Percentiles rank a stretch among this genome's conserved stretches.
Evolutionary conservation across 2,113 vertebrate genomes (phyloP).

Genomic region (Gasterosteus nipponicus): DNA sequence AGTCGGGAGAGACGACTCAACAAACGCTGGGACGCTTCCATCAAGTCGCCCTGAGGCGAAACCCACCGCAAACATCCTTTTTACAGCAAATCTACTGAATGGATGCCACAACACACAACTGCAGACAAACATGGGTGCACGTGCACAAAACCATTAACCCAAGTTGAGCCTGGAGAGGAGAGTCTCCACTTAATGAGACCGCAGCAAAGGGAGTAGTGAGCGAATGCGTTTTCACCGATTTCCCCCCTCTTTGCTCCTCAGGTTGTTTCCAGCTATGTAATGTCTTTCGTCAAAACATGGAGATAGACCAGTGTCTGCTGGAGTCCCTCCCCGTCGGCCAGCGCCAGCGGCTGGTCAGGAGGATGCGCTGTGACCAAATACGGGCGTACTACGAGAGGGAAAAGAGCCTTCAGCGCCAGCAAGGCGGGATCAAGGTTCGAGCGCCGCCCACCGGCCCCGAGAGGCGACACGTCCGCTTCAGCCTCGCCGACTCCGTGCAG

Average conservation of each 20-base stretch:
- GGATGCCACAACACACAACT: slow-evolving; percentile 9
- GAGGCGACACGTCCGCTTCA: slow-evolving; percentile 84
- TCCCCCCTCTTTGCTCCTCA: slow-evolving; percentile 54
- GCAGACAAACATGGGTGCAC: slow-evolving; percentile 10
- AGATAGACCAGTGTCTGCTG: slow-evolving; percentile 99
- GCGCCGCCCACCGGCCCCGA: slow-evolving; percentile 73
- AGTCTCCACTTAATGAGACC: too few relatives aligned
- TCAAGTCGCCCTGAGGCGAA: slow-evolving; percentile 38
- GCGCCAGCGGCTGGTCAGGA: slow-evolving; percentile 92
- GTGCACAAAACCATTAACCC: slow-evolving; percentile 7
- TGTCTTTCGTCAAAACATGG: slow-evolving; percentile 96
- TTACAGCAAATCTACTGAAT: slow-evolving; percentile 39
- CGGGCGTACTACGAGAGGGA: slow-evolving; percentile 93
- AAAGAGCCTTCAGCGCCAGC: slow-evolving; percentile 86
- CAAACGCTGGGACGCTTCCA: slow-evolving; percentile 20
- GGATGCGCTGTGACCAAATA: slow-evolving; percentile 95
- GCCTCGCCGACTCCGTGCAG: slow-evolving; percentile 82
- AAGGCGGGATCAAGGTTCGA: slow-evolving; percentile 72
- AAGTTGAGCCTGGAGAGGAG: slow-evolving; percentile 23
- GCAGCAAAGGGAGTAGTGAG: background rate
- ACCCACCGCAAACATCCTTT: slow-evolving; percentile 37
- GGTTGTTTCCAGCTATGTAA: slow-evolving; percentile 99
- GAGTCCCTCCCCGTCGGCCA: slow-evolving; percentile 95
- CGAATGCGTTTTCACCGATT: slow-evolving; percentile 22
- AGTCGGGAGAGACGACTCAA: slow-evolving; percentile 37